These are phyloP conservation scores for Drosophila albomicans DNA, from an alignment of 1,140 invertebrate genomes.

Conservation along the genomic window DNA sequence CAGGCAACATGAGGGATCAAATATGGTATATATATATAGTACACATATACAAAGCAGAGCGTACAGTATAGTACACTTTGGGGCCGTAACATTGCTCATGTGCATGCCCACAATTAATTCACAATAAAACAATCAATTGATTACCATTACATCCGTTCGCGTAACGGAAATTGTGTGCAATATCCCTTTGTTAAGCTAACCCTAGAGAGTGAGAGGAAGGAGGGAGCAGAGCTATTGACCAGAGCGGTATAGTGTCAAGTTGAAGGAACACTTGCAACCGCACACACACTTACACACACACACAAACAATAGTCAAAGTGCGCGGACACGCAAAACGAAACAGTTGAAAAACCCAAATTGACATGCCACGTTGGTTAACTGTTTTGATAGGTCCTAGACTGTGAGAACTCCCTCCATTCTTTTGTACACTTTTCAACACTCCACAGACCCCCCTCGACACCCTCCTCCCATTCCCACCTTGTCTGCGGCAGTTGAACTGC, in stretches of 20 bases:
- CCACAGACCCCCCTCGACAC: neutral
- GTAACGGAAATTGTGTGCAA: slow-evolving; percentile 77
- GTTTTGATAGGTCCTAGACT: slow-evolving; percentile 52
- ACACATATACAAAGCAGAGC: slow-evolving; percentile 14
- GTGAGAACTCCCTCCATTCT: neutral
- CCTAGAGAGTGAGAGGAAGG: slow-evolving; percentile 9
- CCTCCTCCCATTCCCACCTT: neutral
- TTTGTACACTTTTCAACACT: neutral
- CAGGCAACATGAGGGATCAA: neutral
- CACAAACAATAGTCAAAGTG: slow-evolving; percentile 29
- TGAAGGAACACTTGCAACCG: slow-evolving; percentile 44
- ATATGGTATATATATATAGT: neutral
- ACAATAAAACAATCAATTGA: slow-evolving; percentile 84
- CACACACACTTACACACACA: neutral
- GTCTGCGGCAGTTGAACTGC: slow-evolving; percentile 39
- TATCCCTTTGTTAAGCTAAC: slow-evolving; percentile 72
- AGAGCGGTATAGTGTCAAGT: slow-evolving; percentile 15
- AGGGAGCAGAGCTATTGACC: neutral
- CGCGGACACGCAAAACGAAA: slow-evolving; percentile 36
- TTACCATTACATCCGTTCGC: slow-evolving; percentile 78
- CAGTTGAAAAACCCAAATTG: slow-evolving; percentile 55
- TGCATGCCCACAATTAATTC: slow-evolving; percentile 81
- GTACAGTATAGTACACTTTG: neutral
- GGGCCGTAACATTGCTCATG: slow-evolving; percentile 56
- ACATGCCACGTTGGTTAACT: slow-evolving; percentile 54